Conservation (phyloP, 2,888 invertebrate genomes). For the Stegophylla sp. region DNA sequence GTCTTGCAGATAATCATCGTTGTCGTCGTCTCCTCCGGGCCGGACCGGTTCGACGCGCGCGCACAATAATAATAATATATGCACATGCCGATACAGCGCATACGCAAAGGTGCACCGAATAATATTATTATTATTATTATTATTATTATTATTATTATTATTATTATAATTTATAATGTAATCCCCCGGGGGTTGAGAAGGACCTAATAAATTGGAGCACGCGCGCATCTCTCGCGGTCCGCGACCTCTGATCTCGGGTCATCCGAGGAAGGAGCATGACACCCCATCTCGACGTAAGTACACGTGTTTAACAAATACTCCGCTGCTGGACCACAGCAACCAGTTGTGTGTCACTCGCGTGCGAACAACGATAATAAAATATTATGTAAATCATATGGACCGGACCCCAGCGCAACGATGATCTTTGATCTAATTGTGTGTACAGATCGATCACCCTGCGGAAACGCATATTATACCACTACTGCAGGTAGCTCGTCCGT, state of each 20-base stretch:
- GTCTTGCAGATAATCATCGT: slow-evolving; percentile 13
- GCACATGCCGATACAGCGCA: neutral
- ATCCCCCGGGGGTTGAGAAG: neutral
- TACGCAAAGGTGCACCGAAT: too few species aligned
- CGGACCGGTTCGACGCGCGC: neutral
- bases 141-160: too few species aligned
- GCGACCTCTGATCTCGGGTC: slow-evolving; percentile 52
- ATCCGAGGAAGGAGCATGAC: slow-evolving; percentile 3
- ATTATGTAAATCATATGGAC: slow-evolving; percentile 24
- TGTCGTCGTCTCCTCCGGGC: too few species aligned
- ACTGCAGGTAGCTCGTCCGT: neutral
- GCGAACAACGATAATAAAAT: too few species aligned
- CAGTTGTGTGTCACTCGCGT: slow-evolving; percentile 10
- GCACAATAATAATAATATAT: too few species aligned
- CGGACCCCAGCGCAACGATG: slow-evolving; percentile 29
- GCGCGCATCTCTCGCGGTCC: slow-evolving; percentile 17
- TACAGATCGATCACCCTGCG: too few species aligned
- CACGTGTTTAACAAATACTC: too few species aligned
- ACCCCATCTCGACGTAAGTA: neutral
- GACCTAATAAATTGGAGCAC: slow-evolving; percentile 43
- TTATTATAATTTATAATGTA: too few species aligned
- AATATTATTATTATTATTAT: too few species aligned
- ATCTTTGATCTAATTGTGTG: slow-evolving; percentile 34
- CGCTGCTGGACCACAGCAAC: slow-evolving; percentile 41
- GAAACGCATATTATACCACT: too few species aligned